Evolutionary conservation across 2,113 vertebrate species (phyloP), one percentile per base, ranked within the genome.

Genomic region (Girardinichthys multiradiatus): DNA sequence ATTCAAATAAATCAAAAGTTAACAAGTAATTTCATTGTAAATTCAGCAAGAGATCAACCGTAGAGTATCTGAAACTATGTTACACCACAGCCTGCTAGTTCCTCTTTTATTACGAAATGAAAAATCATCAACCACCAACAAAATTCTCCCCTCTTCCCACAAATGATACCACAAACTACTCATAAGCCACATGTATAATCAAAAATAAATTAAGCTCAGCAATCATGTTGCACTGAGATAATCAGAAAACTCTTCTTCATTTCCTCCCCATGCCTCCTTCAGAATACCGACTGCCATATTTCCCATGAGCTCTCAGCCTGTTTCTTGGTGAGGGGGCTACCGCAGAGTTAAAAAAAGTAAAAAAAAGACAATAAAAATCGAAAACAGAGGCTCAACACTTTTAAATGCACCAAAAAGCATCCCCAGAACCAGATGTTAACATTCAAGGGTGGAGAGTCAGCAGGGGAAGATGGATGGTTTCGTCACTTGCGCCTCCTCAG

Each of bases 181-280:
- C 75, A 71, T 63, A 88, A 82, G 75, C 78, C 80, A 68, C 72
- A 80, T 64, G 62, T 69, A 76, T 77, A 81, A 90, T 91, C 72
- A 80, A 84, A 91, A 83, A 84, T 64, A 80, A 89, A 91, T 91
- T 86, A 85, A 87, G 82, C 28, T 81, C 75, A 77, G 78, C 81
- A 70, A 85, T 89, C 78, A 81, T 74, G 69, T 80, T 77, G 74
- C 68, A 76, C 75, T 60, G 71, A 61, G 84, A 88, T 83, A 84
- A 89, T 88, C 87, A 82, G 68, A 81, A 88, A 77, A 76, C 71
- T 86, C 79, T 72, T 66, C 58, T 77, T 92, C 80, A 88, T 91
- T 90, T 92, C 89, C 90, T 86, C 70, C 60, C 70, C 4, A 21
- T 83, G 82, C 69, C 76, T 85, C 69, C 78, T 79, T 76, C 81